Base-by-base conservation (phyloP, 2,888 invertebrate species). In the Ametastegia equiseti region DNA sequence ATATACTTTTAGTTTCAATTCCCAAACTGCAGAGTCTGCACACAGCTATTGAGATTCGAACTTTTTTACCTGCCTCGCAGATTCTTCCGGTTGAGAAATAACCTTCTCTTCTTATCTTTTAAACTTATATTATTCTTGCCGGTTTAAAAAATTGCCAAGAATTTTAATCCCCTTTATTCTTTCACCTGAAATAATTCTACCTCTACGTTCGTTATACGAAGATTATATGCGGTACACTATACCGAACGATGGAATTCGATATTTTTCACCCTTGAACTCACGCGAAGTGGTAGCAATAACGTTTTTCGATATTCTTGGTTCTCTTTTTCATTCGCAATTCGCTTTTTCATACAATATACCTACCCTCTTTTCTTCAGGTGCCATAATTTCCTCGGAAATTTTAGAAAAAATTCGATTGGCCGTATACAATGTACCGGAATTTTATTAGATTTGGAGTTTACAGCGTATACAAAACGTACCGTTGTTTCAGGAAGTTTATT, bases 31-130 rank as follows among this genome's bases (percentile, higher is more conserved):
- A 65, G 36, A 36, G 33, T 65, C 33, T 65, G 30, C 36, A n/a
- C n/a, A n/a, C n/a, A 65, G 33, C 63, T 65, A 30, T 65, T 36
- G 63, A 15, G 63, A 65, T 65, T 36, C 36, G 33, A 65, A 65
- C 63, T 65, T 65, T 65, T n/a, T n/a, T n/a, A n/a, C n/a, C n/a
- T 36, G 9, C 36, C 23, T n/a, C n/a, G n/a, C 54, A 23, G 23
- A 54, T 23, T 23, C 23, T 54, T 54, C 23, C 54, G 54, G 11
- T 11, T 23, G 19, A 54, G 23, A 54, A 9, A 54, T 11, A 23
- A 19, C 50, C 9, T 54, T 23, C 23, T 54, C n/a, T n/a, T 50
- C 23, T 54, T 54, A 54, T 23, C 23, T 23, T 23, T 7, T 11
- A 54, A 54, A n/a, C n/a, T n/a, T n/a, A n/a, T n/a, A 2, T 23